Percentiles rank a stretch among this genome's conserved stretches.
phyloP scores from a whole-genome alignment of 2,888 invertebrate genomes.

The Amblyteles armatorius region DNA sequence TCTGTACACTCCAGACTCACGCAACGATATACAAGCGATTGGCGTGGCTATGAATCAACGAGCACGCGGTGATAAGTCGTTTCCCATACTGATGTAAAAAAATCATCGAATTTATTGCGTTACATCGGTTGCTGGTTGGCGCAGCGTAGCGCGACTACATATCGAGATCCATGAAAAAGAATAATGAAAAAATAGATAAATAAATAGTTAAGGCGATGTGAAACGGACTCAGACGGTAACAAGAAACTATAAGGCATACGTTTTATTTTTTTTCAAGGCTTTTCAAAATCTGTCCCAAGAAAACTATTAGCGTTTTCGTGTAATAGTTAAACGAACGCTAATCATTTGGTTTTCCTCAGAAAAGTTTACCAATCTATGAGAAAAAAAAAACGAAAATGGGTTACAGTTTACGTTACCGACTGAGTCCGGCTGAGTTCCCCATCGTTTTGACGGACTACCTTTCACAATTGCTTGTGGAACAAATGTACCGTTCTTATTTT shows the following conservation, averaged over 20 bases:
- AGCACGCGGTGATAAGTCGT: slow-evolving; percentile 63
- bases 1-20: slow-evolving; percentile 36
- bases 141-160: slow-evolving; percentile 1
- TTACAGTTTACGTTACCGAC: background rate
- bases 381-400: background rate
- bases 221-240: slow-evolving; percentile 17
- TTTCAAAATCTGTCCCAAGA: background rate
- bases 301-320: background rate
- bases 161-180: slow-evolving; percentile 13
- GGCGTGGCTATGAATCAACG: slow-evolving; percentile 65
- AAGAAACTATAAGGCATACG: background rate
- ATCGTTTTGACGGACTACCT: too few species aligned
- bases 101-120: slow-evolving; percentile 60
- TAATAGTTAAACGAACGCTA: background rate
- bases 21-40: slow-evolving; percentile 57
- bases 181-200: background rate
- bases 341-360: background rate
- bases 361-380: too few species aligned
- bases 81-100: slow-evolving; percentile 54
- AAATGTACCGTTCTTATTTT: background rate
- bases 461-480: background rate
- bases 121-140: slow-evolving; percentile 19
- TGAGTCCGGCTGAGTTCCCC: background rate
- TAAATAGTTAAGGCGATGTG: slow-evolving; percentile 7
- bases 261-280: background rate